phyloP scores from a whole-genome alignment of 2,888 invertebrate genomes.

The Venusia cambrica region DNA sequence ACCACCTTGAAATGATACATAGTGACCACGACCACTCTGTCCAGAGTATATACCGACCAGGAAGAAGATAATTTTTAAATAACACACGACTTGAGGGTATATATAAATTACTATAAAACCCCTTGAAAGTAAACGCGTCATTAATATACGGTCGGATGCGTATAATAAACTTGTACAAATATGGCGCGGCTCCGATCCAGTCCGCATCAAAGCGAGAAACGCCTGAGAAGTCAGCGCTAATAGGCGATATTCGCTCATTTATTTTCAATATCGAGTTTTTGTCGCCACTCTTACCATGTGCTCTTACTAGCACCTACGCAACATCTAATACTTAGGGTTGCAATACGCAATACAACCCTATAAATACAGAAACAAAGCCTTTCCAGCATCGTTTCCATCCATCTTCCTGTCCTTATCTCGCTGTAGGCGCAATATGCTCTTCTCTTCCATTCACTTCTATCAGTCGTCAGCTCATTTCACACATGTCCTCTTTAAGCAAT shows the following conservation, averaged over 20 bases:
- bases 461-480: no score
- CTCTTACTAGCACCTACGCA: slow-evolving; percentile 58
- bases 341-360: slow-evolving; percentile 11
- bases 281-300: slow-evolving; percentile 42
- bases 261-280: slow-evolving; percentile 70
- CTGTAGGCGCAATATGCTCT: no score
- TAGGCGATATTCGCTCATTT: slow-evolving; percentile 61
- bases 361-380: no score
- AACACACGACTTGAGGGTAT: background rate
- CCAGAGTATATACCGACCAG: no score
- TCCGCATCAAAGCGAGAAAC: slow-evolving; percentile 48
- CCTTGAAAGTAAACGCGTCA: slow-evolving; percentile 4
- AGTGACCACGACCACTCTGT: no score
- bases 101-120: slow-evolving; percentile 11
- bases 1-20: no score
- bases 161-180: slow-evolving; percentile 61
- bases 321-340: slow-evolving; percentile 53
- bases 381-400: no score
- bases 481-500: no score
- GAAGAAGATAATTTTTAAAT: no score
- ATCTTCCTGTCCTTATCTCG: no score
- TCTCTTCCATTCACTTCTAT: no score
- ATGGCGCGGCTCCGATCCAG: slow-evolving; percentile 44
- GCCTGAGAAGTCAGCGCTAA: slow-evolving; percentile 48
- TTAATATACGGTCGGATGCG: slow-evolving; percentile 33